Evolutionary conservation across 2,888 invertebrate species (phyloP).

Genomic region (Cyclophora punctaria): DNA sequence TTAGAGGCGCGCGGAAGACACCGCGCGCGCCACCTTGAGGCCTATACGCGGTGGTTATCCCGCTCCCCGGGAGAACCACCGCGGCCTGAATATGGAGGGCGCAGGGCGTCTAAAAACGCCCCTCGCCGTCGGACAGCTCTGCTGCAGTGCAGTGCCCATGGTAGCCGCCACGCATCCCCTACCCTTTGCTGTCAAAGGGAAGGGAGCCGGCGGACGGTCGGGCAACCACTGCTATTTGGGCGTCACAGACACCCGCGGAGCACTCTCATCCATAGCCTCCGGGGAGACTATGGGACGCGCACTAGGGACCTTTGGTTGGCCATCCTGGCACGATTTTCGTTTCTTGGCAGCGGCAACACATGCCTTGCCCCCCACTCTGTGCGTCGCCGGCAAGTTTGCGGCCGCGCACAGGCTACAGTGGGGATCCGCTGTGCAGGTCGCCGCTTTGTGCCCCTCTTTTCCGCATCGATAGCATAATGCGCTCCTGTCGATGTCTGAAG

Average conservation of each 20-base stretch:
- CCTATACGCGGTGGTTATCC: too few species aligned
- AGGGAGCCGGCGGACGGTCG: not conserved
- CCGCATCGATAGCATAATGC: slow-evolving; percentile 6
- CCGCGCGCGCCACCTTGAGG: too few species aligned
- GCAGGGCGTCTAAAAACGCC: not conserved
- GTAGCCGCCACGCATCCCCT: too few species aligned
- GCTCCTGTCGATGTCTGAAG: not conserved
- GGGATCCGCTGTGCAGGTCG: not conserved
- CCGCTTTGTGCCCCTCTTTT: not conserved
- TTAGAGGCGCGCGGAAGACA: too few species aligned
- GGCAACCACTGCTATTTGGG: not conserved
- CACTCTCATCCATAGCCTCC: not conserved
- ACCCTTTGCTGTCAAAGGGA: too few species aligned
- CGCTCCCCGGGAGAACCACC: not conserved
- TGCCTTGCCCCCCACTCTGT: not conserved
- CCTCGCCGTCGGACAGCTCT: not conserved
- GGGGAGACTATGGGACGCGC: not conserved
- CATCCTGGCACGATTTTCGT: not conserved
- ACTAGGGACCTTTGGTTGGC: not conserved
- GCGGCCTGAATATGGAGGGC: not conserved
- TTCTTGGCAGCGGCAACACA: too few species aligned
- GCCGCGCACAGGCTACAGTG: not conserved
- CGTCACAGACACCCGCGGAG: too few species aligned
- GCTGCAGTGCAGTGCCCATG: not conserved
- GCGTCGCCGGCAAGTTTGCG: not conserved